Percentiles rank a stretch among this genome's conserved stretches.
phyloP scores from a whole-genome alignment of 2,888 invertebrate species.

The Platycnemis pennipes region DNA sequence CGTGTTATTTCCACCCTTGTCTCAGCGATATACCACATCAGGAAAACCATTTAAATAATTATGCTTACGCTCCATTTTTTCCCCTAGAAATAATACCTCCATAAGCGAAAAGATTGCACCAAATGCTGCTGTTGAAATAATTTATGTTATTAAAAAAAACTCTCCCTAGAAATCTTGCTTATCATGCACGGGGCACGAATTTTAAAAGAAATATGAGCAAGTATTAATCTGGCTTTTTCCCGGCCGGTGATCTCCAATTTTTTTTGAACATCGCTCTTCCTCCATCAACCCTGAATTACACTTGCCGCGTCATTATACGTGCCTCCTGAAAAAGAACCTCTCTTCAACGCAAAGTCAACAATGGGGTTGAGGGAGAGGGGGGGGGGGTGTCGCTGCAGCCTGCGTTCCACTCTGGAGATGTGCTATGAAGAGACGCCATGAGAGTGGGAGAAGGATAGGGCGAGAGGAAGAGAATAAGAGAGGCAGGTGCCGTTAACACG shows the following conservation, averaged over 20 bases:
- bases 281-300: slow-evolving; percentile 20
- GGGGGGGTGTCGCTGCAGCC: not conserved
- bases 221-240: slow-evolving; percentile 36
- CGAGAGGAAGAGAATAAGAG: not conserved
- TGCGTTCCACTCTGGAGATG: not conserved
- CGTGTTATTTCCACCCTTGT: not conserved
- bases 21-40: not conserved
- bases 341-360: not conserved
- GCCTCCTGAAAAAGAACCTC: not conserved
- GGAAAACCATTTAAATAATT: not conserved
- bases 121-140: slow-evolving; percentile 22
- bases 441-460: not conserved
- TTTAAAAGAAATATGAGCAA: slow-evolving; percentile 29
- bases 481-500: slow-evolving; percentile 38
- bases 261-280: not conserved
- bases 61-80: not conserved
- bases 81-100: not conserved
- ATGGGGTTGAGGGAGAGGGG: not conserved
- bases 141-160: not conserved
- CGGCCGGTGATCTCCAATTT: slow-evolving; percentile 23
- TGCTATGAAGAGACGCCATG: not conserved
- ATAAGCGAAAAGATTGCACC: slow-evolving; percentile 10
- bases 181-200: slow-evolving; percentile 11
- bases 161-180: not conserved
- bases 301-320: slow-evolving; percentile 31